These are phyloP conservation scores for Hydra vulgaris DNA, from an alignment of 30 jellyfish, hydroid and myxozoan species.

Conservation along the genomic window DNA sequence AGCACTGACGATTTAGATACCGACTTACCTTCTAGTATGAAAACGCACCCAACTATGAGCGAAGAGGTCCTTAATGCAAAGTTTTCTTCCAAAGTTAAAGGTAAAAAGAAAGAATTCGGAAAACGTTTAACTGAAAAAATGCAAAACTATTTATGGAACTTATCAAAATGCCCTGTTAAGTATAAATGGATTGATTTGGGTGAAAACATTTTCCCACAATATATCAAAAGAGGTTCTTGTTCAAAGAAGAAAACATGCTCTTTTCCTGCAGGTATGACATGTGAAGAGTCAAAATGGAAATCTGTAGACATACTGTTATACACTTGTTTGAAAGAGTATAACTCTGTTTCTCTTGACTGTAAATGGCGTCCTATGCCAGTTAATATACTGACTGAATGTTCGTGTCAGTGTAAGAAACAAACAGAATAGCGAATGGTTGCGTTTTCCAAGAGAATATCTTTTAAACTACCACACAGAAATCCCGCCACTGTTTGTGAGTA, in stretches of 20 bases:
- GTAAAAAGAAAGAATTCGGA: slow-evolving; percentile 49
- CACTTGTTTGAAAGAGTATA: slow-evolving; percentile 44
- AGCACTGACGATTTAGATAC: not conserved
- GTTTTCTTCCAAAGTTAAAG: slow-evolving; percentile 36
- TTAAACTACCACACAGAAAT: not conserved
- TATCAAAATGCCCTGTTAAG: slow-evolving; percentile 85
- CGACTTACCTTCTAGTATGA: slow-evolving; percentile 22
- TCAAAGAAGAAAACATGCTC: slow-evolving; percentile 67
- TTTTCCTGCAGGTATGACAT: slow-evolving; percentile 87
- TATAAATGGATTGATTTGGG: slow-evolving; percentile 83
- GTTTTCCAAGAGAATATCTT: not conserved
- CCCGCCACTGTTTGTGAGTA: not conserved
- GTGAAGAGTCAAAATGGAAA: slow-evolving; percentile 49
- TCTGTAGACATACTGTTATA: slow-evolving; percentile 45
- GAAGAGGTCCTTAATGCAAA: slow-evolving; percentile 49
- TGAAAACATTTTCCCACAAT: slow-evolving; percentile 76
- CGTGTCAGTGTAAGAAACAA: slow-evolving; percentile 51
- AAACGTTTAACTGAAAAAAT: slow-evolving; percentile 53
- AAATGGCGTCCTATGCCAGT: slow-evolving; percentile 55
- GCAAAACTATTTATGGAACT: slow-evolving; percentile 87
- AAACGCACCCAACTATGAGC: slow-evolving; percentile 45
- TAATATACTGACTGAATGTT: slow-evolving; percentile 45
- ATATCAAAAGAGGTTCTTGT: slow-evolving; percentile 74
- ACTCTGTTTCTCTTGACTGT: slow-evolving; percentile 30
- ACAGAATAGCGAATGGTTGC: not conserved